phyloP scores from a whole-genome alignment of 2,888 invertebrate genomes.

The Synergus umbraculus region DNA sequence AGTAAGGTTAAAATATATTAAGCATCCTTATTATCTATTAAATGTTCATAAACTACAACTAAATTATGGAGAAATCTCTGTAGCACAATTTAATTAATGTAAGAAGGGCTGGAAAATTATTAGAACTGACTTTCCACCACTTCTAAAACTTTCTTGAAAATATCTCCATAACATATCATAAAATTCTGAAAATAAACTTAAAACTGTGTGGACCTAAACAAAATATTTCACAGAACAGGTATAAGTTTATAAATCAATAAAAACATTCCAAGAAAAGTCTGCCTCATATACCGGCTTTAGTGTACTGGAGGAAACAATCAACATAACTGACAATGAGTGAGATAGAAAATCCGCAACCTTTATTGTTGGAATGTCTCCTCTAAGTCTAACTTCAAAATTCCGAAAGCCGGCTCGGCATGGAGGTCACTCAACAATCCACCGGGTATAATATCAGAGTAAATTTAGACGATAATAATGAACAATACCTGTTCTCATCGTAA shows the following conservation, averaged over 20 bases:
- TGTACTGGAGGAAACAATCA: background rate
- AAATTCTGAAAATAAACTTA: background rate
- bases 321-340: background rate
- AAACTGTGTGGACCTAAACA: background rate
- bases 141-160: background rate
- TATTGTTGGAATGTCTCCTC: background rate
- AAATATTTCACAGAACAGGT: background rate
- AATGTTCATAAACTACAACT: constrained; percentile 27
- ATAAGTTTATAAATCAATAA: background rate
- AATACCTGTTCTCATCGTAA: constrained; percentile 80
- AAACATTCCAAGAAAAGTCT: background rate
- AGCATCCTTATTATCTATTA: constrained; percentile 30
- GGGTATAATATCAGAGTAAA: background rate
- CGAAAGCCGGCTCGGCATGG: background rate
- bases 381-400: background rate
- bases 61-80: constrained; percentile 13
- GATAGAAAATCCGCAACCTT: background rate
- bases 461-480: constrained; percentile 18
- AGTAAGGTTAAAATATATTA: constrained; percentile 26
- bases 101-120: background rate
- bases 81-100: background rate
- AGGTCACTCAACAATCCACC: background rate
- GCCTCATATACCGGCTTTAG: background rate
- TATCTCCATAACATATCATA: background rate
- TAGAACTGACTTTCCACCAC: background rate